Conservation (phyloP, 2,888 invertebrate species). For the Catocala nupta region DNA sequence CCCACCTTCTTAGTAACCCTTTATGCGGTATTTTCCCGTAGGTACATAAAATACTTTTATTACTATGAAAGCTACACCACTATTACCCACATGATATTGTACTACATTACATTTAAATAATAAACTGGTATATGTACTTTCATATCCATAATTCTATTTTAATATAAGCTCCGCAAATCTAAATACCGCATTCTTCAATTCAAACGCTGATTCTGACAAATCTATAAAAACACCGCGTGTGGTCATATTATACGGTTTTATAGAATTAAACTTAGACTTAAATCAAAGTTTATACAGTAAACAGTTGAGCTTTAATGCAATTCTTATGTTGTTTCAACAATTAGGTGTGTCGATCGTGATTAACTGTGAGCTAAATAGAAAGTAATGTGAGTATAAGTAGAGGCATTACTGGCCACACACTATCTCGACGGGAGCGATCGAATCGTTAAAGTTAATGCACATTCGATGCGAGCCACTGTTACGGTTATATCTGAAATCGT, state of each 20-base stretch:
- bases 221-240: not conserved
- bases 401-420: slow-evolving; percentile 13
- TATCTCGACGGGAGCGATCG: slow-evolving; percentile 38
- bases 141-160: too few species aligned
- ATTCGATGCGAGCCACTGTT: slow-evolving; percentile 50
- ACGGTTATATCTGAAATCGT: slow-evolving; percentile 56
- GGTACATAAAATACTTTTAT: too few species aligned
- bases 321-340: not conserved
- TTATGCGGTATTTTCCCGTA: too few species aligned
- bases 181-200: too few species aligned
- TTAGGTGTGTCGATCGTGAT: not conserved
- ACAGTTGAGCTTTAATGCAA: not conserved
- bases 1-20: too few species aligned
- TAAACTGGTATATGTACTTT: too few species aligned
- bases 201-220: too few species aligned
- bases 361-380: not conserved
- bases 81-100: too few species aligned
- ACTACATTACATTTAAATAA: too few species aligned
- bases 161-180: too few species aligned
- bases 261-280: not conserved
- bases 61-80: too few species aligned
- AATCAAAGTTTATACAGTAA: not conserved
- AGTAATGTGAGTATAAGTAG: not conserved
- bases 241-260: not conserved
- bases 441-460: slow-evolving; percentile 64